phyloP scores from a whole-genome alignment of 2,888 invertebrate species.

The Hoplodrina blanda region DNA sequence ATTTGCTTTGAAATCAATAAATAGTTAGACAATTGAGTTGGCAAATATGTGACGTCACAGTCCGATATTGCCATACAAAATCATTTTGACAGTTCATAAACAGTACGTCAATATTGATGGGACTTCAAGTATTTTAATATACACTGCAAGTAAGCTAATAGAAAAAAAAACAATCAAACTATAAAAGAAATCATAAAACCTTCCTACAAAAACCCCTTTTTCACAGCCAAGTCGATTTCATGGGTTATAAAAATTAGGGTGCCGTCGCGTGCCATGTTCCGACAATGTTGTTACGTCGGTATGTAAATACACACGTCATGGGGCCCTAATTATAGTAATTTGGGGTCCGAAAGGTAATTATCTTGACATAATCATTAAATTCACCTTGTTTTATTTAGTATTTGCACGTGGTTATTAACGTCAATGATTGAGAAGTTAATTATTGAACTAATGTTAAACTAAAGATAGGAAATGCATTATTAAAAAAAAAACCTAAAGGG shows the following conservation, averaged over 20 bases:
- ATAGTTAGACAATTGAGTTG: no score
- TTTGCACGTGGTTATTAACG: background rate
- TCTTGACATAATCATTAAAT: conserved; percentile 55
- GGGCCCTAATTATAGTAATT: conserved; percentile 52
- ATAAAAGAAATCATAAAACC: no score
- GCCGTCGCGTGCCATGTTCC: conserved; percentile 33
- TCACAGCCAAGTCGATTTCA: conserved; percentile 50
- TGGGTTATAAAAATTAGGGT: conserved; percentile 55
- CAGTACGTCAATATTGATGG: no score
- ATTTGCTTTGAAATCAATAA: no score
- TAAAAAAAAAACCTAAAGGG: background rate
- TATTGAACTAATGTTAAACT: background rate
- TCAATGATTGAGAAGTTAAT: background rate
- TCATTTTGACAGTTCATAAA: no score
- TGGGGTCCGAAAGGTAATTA: conserved; percentile 51
- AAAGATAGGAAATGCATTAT: background rate
- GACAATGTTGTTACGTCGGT: conserved; percentile 58
- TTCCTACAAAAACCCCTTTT: background rate
- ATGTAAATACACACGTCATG: conserved; percentile 57
- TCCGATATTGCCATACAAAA: no score
- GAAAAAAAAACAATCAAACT: no score
- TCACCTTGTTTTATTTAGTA: background rate
- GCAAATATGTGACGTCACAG: no score
- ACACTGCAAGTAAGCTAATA: no score
- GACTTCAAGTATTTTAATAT: no score